Evolutionary conservation across 2,888 invertebrate species (phyloP).

Genomic region (Drepana falcataria): DNA sequence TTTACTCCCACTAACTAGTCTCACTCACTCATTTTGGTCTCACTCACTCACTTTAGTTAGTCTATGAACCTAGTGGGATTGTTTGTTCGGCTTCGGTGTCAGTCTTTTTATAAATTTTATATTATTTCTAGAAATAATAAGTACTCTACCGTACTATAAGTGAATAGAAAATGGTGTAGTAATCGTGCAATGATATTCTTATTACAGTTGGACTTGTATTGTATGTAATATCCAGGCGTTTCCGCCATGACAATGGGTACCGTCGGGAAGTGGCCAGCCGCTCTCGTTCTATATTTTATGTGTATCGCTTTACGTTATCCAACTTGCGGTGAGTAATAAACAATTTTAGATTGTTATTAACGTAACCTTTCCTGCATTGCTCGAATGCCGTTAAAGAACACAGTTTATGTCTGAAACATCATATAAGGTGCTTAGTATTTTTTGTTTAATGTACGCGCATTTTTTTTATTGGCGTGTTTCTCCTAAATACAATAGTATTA

Average conservation of each 20-base stretch:
- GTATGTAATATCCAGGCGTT: constrained; percentile 56
- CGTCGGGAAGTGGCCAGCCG: constrained; percentile 58
- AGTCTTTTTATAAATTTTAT: constrained; percentile 65
- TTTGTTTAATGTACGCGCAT: constrained; percentile 26
- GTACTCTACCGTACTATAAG: constrained; percentile 41
- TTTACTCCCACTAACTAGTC: too few species aligned
- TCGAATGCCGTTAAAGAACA: constrained; percentile 1
- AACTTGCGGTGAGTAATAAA: constrained; percentile 59
- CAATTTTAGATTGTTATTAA: constrained; percentile 18
- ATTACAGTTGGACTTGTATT: constrained; percentile 43
- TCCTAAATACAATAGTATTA: constrained; percentile 20
- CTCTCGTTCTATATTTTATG: constrained; percentile 66
- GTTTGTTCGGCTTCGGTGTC: constrained; percentile 78
- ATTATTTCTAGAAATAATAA: constrained; percentile 58
- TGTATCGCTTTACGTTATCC: constrained; percentile 61
- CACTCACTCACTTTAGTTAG: constrained; percentile 15
- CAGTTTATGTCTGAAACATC: constrained; percentile 13
- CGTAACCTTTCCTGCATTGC: constrained; percentile 6
- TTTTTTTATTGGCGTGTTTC: constrained; percentile 38
- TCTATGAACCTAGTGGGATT: constrained; percentile 49
- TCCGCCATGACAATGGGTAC: constrained; percentile 75
- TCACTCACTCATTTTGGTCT: too few species aligned
- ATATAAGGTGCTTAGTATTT: constrained; percentile 13
- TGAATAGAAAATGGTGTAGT: constrained; percentile 63
- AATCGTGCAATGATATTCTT: constrained; percentile 55